These are phyloP conservation scores for Drosophila prosaltans DNA, from an alignment of 1,140 invertebrate genomes.

Conservation along the genomic window DNA sequence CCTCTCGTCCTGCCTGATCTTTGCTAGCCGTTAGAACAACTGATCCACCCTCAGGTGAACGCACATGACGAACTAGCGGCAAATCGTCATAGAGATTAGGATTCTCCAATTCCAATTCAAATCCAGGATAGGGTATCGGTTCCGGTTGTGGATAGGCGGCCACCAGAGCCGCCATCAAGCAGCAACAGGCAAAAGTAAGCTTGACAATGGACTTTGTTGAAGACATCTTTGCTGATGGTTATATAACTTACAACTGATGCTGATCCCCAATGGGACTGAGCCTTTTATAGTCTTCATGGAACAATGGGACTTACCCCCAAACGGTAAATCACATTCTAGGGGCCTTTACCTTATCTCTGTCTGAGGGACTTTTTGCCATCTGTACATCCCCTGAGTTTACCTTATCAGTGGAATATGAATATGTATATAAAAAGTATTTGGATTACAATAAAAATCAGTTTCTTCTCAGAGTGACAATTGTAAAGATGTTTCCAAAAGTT, in stretches of 20 bases:
- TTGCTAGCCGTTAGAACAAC: conserved; percentile 42
- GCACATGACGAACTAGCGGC: conserved; percentile 27
- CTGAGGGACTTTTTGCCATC: conserved; percentile 13
- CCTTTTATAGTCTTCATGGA: conserved; percentile 44
- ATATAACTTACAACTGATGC: conserved; percentile 41
- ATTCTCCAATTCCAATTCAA: background rate
- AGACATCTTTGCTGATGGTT: conserved; percentile 40
- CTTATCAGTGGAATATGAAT: background rate
- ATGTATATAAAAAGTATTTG: background rate
- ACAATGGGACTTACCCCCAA: conserved; percentile 27
- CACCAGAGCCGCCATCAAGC: conserved; percentile 16
- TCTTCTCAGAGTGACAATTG: background rate
- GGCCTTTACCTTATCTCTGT: conserved; percentile 31
- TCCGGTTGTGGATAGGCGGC: conserved; percentile 25
- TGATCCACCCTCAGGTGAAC: conserved; percentile 57
- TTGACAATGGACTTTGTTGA: conserved; percentile 25
- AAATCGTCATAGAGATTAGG: background rate
- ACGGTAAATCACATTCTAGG: conserved; percentile 22
- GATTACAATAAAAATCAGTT: background rate
- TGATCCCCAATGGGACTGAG: background rate
- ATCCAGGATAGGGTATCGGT: conserved; percentile 5
- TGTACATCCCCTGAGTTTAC: conserved; percentile 30
- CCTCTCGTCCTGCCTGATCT: conserved; percentile 59
- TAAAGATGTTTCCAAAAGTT: too few species aligned
- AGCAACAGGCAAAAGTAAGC: conserved; percentile 35